Evolutionary conservation across 2,113 vertebrate genomes (phyloP), one percentile per base, ranked within the genome.

Genomic region (Equus przewalskii): DNA sequence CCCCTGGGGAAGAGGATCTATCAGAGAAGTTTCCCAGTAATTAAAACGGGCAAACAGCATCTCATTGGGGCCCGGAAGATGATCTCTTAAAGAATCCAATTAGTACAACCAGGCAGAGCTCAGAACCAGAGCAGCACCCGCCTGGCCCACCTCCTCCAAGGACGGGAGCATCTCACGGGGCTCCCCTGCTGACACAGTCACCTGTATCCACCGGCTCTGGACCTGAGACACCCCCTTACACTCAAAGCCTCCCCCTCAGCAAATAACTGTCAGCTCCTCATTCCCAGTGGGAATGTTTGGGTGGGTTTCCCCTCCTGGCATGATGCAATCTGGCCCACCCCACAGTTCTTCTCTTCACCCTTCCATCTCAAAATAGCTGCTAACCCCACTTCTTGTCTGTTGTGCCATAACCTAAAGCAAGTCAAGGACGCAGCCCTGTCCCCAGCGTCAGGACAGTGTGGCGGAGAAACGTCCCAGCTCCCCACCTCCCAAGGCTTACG

Each of bases 331-430:
- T 11, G 60, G 51, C 54, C 41, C 46, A 62, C 28, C 6, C 51
- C 36, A 16, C 0, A 5, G 26, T 22, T 65, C n/a, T 54, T 58
- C 72, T 58, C 72, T n/a, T 14, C 26, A 62, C 19, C 54, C 58
- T 28, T 22, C 5, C 3, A 3, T 33, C 7, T 2, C 2, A 49
- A 28, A 18, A 3, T 28, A 2, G 3, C 14, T 19, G 30, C 72
- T 41, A 10, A 51, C 33, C 19, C 30, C 2, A 3, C 24, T 10
- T 36, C 73, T 62, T 1, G 0, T 64, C 90, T 67, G 22, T 22
- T 8, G 33, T 62, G 5, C 54, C 21, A 2, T 0, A 16, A 49
- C 26, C 10, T 1, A 65, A 69, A 46, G 22, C 14, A 44, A 10
- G 46, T 15, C 2, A n/a, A 51, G 41, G 46, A 36, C 21, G 16